Conservation (phyloP, 2,888 invertebrate species). For the Clanis bilineata region DNA sequence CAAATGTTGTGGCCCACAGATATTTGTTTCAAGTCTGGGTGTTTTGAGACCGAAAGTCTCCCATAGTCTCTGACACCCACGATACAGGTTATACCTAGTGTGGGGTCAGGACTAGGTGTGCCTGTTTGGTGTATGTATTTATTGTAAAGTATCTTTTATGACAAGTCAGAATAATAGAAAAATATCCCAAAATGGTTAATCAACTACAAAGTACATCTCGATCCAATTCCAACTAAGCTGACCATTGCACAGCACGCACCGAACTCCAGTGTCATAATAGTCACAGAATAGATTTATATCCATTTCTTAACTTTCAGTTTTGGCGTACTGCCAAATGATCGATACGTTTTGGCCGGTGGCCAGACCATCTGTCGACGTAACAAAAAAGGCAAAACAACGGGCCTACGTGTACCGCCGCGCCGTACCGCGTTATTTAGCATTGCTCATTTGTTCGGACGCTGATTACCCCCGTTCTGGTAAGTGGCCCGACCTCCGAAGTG, state of each 20-base stretch:
- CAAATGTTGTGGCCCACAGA: no score
- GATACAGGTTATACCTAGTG: no score
- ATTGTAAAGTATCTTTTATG: no score
- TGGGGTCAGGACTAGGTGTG: no score
- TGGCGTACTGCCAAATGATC: constrained; percentile 70
- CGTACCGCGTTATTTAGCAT: constrained; percentile 44
- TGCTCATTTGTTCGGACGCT: constrained; percentile 27
- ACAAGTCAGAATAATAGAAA: no score
- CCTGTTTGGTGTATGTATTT: no score
- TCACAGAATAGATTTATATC: constrained; percentile 48
- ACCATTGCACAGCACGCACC: constrained; percentile 12
- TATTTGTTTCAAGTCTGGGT: no score
- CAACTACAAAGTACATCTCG: not conserved
- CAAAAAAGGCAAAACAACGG: constrained; percentile 44
- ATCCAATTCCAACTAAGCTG: not conserved
- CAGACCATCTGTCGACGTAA: constrained; percentile 60
- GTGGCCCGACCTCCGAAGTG: not conserved
- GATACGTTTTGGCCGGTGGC: constrained; percentile 62
- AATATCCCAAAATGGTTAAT: no score
- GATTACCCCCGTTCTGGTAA: constrained; percentile 23
- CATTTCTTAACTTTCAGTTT: constrained; percentile 60
- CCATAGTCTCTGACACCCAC: no score
- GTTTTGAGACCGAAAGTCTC: no score
- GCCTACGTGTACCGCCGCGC: constrained; percentile 42
- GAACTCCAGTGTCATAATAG: constrained; percentile 16